Evolutionary conservation across 2,797 vertebrate species (phyloP).

Genomic region (Melanotaenia nigrans): DNA sequence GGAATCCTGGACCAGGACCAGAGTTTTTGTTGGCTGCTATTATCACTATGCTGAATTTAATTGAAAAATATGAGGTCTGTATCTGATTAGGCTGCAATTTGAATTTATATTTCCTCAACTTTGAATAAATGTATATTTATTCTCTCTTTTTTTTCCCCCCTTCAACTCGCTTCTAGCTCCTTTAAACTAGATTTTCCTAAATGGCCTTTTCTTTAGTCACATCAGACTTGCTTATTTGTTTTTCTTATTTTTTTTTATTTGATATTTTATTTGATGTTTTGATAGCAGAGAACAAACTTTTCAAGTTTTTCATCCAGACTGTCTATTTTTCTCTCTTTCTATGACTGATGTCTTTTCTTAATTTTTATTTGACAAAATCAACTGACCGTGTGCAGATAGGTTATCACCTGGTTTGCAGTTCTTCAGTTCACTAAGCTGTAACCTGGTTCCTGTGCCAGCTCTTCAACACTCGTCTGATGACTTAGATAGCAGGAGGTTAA

Average conservation of each 20-base stretch:
- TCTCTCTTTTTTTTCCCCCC: constrained; percentile 13
- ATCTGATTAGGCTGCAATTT: constrained; percentile 37
- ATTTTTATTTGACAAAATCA: constrained; percentile 7
- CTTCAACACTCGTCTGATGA: constrained; percentile 7
- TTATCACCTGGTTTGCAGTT: constrained; percentile 7
- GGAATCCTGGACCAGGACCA: constrained; percentile 28
- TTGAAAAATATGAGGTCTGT: constrained; percentile 26
- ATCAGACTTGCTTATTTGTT: constrained; percentile 3
- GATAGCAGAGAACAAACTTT: neutral
- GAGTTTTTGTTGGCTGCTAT: constrained; percentile 43
- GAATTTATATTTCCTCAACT: constrained; percentile 50
- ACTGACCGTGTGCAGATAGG: constrained; percentile 8
- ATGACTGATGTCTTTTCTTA: constrained; percentile 9
- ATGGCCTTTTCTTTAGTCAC: constrained; percentile 40
- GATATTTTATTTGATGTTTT: neutral
- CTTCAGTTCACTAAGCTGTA: neutral
- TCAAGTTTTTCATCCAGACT: neutral
- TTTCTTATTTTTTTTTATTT: neutral
- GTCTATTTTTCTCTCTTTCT: neutral
- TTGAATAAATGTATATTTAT: constrained; percentile 27
- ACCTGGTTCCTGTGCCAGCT: neutral
- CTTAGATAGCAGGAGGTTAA: neutral
- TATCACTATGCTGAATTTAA: constrained; percentile 55
- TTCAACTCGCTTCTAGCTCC: neutral
- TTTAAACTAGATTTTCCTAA: constrained; percentile 45